Conservation (phyloP, 2,797 vertebrate species). For the Pantherophis vulpinus region DNA sequence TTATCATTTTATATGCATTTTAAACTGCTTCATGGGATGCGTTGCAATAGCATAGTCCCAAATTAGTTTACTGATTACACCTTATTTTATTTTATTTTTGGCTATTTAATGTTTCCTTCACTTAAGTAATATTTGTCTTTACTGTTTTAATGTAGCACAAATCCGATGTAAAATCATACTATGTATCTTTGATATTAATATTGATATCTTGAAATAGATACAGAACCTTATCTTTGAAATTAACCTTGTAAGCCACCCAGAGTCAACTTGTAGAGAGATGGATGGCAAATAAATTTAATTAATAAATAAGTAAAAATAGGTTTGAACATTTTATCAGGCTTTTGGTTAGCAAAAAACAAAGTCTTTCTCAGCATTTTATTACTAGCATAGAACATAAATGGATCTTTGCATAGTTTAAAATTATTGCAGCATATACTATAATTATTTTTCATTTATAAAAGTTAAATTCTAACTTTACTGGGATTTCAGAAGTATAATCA, state of each 20-base stretch:
- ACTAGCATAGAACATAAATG: not conserved
- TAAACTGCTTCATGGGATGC: conserved; percentile 95
- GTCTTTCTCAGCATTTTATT: not conserved
- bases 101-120: conserved; percentile 99
- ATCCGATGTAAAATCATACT: conserved; percentile 95
- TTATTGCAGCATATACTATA: not conserved
- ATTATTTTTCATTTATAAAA: not conserved
- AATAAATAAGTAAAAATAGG: not conserved
- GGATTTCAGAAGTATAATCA: not conserved
- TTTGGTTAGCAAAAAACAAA: not conserved
- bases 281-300: not conserved
- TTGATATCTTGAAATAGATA: conserved; percentile 89
- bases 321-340: not conserved
- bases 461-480: not conserved
- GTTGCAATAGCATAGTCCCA: conserved; percentile 92
- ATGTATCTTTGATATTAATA: conserved; percentile 99
- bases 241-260: not conserved
- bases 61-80: conserved; percentile 97
- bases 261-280: not conserved
- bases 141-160: conserved; percentile 97
- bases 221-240: conserved; percentile 79
- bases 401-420: not conserved
- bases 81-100: conserved; percentile 72
- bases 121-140: conserved; percentile 93
- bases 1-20: conserved; percentile 91